These are phyloP conservation scores for Falco columbarius DNA, from an alignment of 2,797 vertebrate genomes.

Conservation along the genomic window DNA sequence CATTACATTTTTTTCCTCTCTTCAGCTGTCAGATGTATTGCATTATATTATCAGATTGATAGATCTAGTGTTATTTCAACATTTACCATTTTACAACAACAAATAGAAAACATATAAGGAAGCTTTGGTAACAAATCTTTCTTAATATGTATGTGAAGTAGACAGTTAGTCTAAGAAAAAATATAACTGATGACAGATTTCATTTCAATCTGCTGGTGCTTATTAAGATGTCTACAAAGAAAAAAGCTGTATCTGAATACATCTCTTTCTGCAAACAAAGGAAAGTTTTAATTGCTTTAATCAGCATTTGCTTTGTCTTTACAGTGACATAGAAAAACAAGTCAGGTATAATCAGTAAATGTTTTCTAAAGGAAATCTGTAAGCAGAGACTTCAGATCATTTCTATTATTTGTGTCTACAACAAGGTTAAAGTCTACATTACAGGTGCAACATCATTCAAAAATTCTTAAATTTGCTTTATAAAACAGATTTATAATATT, in stretches of 20 bases:
- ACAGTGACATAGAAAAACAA: slow-evolving; percentile 91
- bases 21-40: slow-evolving; percentile 77
- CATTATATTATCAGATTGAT: slow-evolving; percentile 80
- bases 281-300: slow-evolving; percentile 99
- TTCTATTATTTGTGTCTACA: slow-evolving; percentile 65
- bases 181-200: slow-evolving; percentile 95
- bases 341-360: slow-evolving; percentile 86
- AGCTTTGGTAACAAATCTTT: slow-evolving; percentile 87
- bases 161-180: slow-evolving; percentile 87
- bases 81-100: slow-evolving; percentile 80
- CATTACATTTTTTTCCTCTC: slow-evolving; percentile 70
- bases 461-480: neutral
- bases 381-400: slow-evolving; percentile 59
- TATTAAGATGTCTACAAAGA: slow-evolving; percentile 97
- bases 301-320: slow-evolving; percentile 93
- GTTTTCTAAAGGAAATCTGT: slow-evolving; percentile 84
- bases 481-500: neutral
- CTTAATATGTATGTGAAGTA: slow-evolving; percentile 89
- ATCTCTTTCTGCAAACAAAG: slow-evolving; percentile 91
- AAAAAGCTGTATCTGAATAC: slow-evolving; percentile 83
- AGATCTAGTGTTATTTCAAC: slow-evolving; percentile 81
- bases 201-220: slow-evolving; percentile 95
- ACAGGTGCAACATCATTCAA: neutral
- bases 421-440: neutral
- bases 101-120: slow-evolving; percentile 83